These are phyloP conservation scores for Ciconia maguari DNA, from an alignment of 2,113 vertebrate genomes.

Conservation along the genomic window DNA sequence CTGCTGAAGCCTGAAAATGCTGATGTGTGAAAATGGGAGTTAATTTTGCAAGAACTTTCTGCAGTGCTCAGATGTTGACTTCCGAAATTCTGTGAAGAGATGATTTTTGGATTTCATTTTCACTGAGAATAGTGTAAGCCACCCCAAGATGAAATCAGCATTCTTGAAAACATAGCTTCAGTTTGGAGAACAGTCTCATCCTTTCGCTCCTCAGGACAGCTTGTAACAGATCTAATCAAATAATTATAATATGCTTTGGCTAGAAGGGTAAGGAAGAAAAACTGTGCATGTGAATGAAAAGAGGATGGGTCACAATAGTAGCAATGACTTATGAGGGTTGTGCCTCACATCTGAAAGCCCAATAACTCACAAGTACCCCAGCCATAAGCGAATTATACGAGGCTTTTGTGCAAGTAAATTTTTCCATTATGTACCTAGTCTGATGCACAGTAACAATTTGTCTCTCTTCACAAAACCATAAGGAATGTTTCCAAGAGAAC, in stretches of 20 bases:
- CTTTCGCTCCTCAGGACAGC: background rate
- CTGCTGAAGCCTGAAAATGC: background rate
- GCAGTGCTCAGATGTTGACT: background rate
- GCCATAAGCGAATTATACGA: constrained; percentile 11
- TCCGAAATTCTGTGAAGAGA: background rate
- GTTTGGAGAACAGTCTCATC: background rate
- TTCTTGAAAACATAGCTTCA: background rate
- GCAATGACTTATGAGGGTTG: constrained; percentile 29
- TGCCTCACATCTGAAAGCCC: constrained; percentile 37
- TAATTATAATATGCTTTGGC: constrained; percentile 1
- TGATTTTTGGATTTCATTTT: background rate
- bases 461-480: background rate
- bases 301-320: constrained; percentile 14
- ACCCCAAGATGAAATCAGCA: background rate
- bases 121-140: background rate
- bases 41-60: background rate
- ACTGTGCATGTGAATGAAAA: background rate
- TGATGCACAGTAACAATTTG: constrained; percentile 6
- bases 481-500: background rate
- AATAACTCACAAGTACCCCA: background rate
- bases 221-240: constrained; percentile 20
- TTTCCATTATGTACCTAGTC: background rate
- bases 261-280: background rate
- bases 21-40: background rate
- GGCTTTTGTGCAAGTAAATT: constrained; percentile 13